Conservation (phyloP, 2,797 vertebrate genomes). For the Neosilurus hyrtlii region DNA sequence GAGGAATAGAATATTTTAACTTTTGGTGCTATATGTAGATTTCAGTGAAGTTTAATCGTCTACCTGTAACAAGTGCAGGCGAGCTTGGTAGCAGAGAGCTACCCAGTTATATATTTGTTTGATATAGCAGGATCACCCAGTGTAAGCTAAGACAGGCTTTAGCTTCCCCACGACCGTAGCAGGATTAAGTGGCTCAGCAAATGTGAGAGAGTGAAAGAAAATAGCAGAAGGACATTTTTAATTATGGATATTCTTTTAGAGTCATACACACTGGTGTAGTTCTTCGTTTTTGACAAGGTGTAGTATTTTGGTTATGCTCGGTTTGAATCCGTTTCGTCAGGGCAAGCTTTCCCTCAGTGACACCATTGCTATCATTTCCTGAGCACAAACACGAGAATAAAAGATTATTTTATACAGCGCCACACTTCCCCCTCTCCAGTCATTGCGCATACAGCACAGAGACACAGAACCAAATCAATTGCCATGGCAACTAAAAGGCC, state of each 20-base stretch:
- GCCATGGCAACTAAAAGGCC: constrained; percentile 60
- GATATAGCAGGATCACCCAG: no score
- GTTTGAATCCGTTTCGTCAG: not conserved
- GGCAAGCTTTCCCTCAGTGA: not conserved
- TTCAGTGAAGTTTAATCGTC: not conserved
- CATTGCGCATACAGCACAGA: constrained; percentile 50
- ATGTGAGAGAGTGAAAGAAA: no score
- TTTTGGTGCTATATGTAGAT: not conserved
- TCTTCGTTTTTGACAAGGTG: not conserved
- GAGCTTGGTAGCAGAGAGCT: not conserved
- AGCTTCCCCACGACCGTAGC: no score
- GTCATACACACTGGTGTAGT: not conserved
- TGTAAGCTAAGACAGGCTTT: no score
- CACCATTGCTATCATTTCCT: constrained; percentile 14
- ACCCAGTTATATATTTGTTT: not conserved
- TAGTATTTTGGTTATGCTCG: not conserved
- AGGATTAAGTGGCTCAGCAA: no score
- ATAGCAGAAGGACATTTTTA: no score
- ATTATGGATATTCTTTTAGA: not conserved
- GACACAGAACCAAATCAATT: constrained; percentile 56
- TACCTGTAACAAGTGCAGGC: not conserved
- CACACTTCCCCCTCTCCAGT: constrained; percentile 40
- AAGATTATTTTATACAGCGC: constrained; percentile 38
- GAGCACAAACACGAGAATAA: constrained; percentile 36
- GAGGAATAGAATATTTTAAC: not conserved